phyloP scores from a whole-genome alignment of 2,888 invertebrate genomes.

The Matsumyia berberina region DNA sequence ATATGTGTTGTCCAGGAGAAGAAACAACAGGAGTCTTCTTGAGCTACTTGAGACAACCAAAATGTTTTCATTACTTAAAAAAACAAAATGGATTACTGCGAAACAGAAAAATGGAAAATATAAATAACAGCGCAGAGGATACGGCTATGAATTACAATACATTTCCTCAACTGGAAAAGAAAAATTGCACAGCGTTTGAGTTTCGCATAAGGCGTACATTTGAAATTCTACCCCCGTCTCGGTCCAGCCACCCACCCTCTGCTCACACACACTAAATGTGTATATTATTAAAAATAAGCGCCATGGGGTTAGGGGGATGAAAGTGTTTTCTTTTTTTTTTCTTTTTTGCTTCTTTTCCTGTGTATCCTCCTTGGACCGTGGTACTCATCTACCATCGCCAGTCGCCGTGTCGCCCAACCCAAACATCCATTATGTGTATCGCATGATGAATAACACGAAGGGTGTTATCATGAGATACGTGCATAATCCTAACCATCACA shows the following conservation, averaged over 20 bases:
- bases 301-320: conserved; percentile 59
- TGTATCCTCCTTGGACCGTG: conserved; percentile 29
- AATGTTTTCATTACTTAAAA: conserved; percentile 1
- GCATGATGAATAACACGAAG: conserved; percentile 75
- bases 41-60: neutral
- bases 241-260: neutral
- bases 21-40: too few relatives aligned
- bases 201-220: conserved; percentile 63
- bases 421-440: conserved; percentile 72
- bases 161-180: conserved; percentile 59
- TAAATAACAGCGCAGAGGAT: conserved; percentile 19
- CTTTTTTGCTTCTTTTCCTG: neutral
- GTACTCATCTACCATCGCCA: conserved; percentile 2
- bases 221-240: conserved; percentile 1
- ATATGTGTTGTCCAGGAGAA: too few relatives aligned
- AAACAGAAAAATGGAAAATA: conserved; percentile 9
- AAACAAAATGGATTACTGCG: conserved; percentile 39
- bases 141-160: conserved; percentile 54
- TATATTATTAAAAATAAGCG: conserved; percentile 68
- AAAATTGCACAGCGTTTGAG: conserved; percentile 63
- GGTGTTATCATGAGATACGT: conserved; percentile 76
- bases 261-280: conserved; percentile 63
- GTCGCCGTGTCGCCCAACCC: conserved; percentile 4
- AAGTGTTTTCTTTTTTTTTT: conserved; percentile 48
- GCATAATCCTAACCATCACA: conserved; percentile 73